Conservation (phyloP, 2,888 invertebrate species). For the Yponomeuta malinellus region DNA sequence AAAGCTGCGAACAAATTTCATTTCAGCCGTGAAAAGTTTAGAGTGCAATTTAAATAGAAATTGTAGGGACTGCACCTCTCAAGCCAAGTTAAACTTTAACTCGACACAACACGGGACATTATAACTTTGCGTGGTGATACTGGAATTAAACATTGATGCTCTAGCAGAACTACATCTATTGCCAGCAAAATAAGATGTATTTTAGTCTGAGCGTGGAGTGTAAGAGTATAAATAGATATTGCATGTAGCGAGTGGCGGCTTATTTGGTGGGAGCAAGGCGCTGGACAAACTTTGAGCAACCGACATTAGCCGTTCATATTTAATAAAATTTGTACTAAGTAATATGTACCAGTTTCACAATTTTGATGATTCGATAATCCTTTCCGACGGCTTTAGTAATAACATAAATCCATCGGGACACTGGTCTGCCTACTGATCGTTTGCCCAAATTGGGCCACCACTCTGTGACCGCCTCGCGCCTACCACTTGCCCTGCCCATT, state of each 20-base stretch:
- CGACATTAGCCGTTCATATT: not conserved
- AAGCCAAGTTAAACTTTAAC: constrained; percentile 6
- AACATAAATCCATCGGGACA: too few relatives aligned
- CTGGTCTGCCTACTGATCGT: too few relatives aligned
- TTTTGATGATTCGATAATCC: too few relatives aligned
- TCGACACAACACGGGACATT: not conserved
- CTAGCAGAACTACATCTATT: not conserved
- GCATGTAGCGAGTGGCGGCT: constrained; percentile 52
- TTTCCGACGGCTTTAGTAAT: too few relatives aligned
- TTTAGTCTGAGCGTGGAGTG: not conserved
- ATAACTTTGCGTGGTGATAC: constrained; percentile 7
- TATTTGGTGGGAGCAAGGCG: constrained; percentile 52
- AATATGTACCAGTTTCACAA: too few relatives aligned
- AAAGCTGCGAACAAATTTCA: constrained; percentile 60
- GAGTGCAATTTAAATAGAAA: constrained; percentile 56
- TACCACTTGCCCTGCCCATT: too few relatives aligned
- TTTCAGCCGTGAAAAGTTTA: constrained; percentile 60
- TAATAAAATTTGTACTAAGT: not conserved
- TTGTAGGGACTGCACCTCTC: not conserved
- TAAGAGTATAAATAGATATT: constrained; percentile 50
- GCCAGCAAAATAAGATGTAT: not conserved
- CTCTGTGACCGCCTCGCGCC: too few relatives aligned
- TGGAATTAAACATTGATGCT: not conserved
- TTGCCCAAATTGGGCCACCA: too few relatives aligned
- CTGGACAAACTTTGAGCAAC: constrained; percentile 19